Evolutionary conservation across 92 coral and sea anemone genomes (phyloP), one percentile per base, ranked within the genome.

Genomic region (Actinostola sp.): DNA sequence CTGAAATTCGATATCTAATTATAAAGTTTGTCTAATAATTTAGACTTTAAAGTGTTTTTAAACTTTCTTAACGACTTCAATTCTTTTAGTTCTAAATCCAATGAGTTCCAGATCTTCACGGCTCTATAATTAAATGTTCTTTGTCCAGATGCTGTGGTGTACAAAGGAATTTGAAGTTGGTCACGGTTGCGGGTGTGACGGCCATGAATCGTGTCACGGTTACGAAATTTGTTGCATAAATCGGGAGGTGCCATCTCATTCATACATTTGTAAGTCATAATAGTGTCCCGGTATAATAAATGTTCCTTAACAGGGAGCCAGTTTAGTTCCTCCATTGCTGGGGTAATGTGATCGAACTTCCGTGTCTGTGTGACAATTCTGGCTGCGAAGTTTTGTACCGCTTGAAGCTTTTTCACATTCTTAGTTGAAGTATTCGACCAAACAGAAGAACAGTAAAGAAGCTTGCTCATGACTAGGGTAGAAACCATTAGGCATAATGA

Each of bases 291-390:
- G 27, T 12, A 24, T 3, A 9, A 58, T 58, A 70, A 23, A 13
- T 70, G 66, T 46, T 70, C 67, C 48, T 60, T 70, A 31, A 70
- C 76, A 17, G 76, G 61, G 25, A 46, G 63, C 74, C 74, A 68
- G 32, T 36, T 32, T 68, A 68, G 43, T 21, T 68, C 31, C 10
- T 68, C 14, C 13, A 68, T 59, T 23, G 13, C 16, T 13, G 74
- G 64, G 9, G 61, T 45, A 8, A 52, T 42, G 38, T 70, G 76
- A 60, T 53, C 65, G 32, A 48, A 45, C 50, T 70, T 70, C 29
- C 27, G 19, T 14, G 55, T 23, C 16, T 35, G 33, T 43, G 62
- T 70, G 23, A 50, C 33, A 15, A 31, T 70, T 31, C 27, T 58
- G 65, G 62, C 49, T 6, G 66, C 46, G 24, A 70, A 70, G 38